Evolutionary conservation across 1,140 invertebrate genomes (phyloP), one percentile per base, ranked within the genome.

Genomic region (Vanessa atalanta): DNA sequence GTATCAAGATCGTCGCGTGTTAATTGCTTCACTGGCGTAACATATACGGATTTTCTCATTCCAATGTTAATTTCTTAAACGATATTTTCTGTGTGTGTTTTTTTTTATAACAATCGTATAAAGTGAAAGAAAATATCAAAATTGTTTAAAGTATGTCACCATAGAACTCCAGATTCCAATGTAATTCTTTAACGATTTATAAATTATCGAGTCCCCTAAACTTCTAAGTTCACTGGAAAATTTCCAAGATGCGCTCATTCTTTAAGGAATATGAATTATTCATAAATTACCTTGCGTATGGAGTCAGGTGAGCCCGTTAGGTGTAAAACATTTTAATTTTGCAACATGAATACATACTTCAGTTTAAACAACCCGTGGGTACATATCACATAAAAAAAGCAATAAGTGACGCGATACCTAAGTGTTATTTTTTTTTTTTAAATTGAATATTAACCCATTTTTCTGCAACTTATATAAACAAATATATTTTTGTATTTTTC

Each of bases 11-110:
- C 60, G 65, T 74, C 50, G 72, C 72, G 72, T 74, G 72, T 69
- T 69, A 31, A 65, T 69, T 53, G 60, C 66, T 72, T 65, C 31
- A 26, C 57, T 68, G 57, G 48, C 50, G 60, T 64, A 65, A 74
- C 61, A 57, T 51, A 68, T 48, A 73, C 31, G n/a, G 31, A 67
- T 74, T 74, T 73, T 74, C 72, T 74, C 65, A 74, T 69, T 74
- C 72, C 67, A 48, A 64, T 69, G 72, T n/a, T 73, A 73, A 68
- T 20, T 67, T 9, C 16, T 37, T 65, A 69, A 60, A 61, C 57
- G 57, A 15, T 69, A 74, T 47, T 69, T 65, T 67, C 53, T 74
- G 26, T 6, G n/a, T n/a, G n/a, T 20, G 20, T 20, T 20, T 20
- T 20, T 67, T 63, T 51, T 31, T 47, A 11, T 9, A 0, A 43